Evolutionary conservation across 2,113 vertebrate species (phyloP).

Genomic region (Ammodramus savannarum): DNA sequence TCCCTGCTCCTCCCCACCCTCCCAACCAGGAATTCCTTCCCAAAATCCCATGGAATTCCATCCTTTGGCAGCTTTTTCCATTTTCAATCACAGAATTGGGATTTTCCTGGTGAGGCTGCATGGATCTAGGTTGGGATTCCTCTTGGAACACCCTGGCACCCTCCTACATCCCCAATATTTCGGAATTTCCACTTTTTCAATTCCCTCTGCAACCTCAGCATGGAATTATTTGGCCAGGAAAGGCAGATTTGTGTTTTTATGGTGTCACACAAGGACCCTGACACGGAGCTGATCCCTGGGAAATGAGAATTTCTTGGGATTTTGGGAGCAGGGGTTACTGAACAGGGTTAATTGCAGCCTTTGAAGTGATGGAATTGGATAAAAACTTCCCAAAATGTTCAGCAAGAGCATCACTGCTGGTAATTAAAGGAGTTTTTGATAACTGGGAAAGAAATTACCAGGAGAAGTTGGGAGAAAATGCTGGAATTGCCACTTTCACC

Average conservation of each 20-base stretch:
- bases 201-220: neutral
- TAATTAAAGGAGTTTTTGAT: neutral
- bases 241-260: neutral
- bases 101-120: neutral
- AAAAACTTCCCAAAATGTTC: neutral
- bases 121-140: neutral
- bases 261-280: rapidly evolving
- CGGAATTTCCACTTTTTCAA: neutral
- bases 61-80: neutral
- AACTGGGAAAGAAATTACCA: neutral
- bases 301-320: neutral
- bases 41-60: neutral
- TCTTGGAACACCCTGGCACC: neutral
- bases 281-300: rapidly evolving
- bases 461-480: neutral
- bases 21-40: neutral
- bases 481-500: neutral
- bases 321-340: neutral
- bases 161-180: neutral
- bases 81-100: neutral
- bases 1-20: neutral
- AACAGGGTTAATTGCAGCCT: neutral
- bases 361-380: neutral
- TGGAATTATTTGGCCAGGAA: neutral
- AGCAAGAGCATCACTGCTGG: neutral